Percentiles rank a stretch among this genome's conserved stretches.
Evolutionary conservation across 2,113 vertebrate species (phyloP).

Genomic region (Petromus typicus): DNA sequence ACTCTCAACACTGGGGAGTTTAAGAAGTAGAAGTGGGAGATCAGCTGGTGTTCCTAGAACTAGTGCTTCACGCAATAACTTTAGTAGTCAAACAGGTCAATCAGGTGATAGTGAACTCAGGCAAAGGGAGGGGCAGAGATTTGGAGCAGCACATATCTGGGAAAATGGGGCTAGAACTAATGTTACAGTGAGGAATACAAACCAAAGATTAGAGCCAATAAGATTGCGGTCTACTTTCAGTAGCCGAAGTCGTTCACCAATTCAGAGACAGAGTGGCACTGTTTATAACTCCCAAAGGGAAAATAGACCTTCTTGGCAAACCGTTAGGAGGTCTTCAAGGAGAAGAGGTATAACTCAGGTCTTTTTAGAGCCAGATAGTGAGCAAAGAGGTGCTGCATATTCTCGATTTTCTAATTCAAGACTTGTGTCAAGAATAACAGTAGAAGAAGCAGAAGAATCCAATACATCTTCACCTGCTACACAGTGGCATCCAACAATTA

Average conservation of each 20-base stretch:
- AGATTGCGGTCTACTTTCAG: slow-evolving; percentile 88
- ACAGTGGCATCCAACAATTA: slow-evolving; percentile 94
- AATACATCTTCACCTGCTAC: slow-evolving; percentile 84
- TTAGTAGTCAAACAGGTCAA: slow-evolving; percentile 39
- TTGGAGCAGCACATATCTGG: slow-evolving; percentile 81
- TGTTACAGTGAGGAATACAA: slow-evolving; percentile 85
- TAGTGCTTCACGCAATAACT: not conserved
- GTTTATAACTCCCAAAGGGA: slow-evolving; percentile 66
- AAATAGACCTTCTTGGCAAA: slow-evolving; percentile 72
- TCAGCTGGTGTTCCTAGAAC: slow-evolving; percentile 56
- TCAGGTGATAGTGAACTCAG: slow-evolving; percentile 68
- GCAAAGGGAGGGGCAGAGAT: slow-evolving; percentile 82
- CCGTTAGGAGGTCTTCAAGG: slow-evolving; percentile 65
- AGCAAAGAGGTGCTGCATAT: slow-evolving; percentile 58
- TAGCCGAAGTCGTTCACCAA: slow-evolving; percentile 92
- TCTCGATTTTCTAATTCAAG: slow-evolving; percentile 82
- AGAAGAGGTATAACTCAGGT: slow-evolving; percentile 77
- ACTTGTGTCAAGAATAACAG: slow-evolving; percentile 85
- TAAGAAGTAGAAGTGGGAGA: slow-evolving; percentile 81
- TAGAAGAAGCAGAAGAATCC: slow-evolving; percentile 88
- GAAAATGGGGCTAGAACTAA: slow-evolving; percentile 90
- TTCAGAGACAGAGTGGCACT: slow-evolving; percentile 84
- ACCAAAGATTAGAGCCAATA: slow-evolving; percentile 89
- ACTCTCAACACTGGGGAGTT: slow-evolving; percentile 73
- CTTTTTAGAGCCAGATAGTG: slow-evolving; percentile 69